These are phyloP conservation scores for Endotricha flammealis DNA, from an alignment of 2,888 invertebrate species.

Conservation along the genomic window DNA sequence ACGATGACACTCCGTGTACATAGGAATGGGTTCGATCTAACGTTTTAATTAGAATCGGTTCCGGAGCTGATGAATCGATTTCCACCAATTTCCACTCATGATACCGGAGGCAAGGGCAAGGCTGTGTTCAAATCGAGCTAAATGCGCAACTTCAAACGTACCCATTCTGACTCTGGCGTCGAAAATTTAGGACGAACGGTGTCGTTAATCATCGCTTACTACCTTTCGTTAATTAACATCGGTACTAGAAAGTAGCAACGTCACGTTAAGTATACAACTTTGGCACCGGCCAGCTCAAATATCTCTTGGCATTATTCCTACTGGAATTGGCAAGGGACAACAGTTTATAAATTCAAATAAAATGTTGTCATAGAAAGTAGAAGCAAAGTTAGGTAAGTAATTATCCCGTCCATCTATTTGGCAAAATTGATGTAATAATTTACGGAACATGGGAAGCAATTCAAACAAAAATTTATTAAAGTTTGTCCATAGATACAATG, in stretches of 20 bases:
- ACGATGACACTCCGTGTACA: too few species aligned
- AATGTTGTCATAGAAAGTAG: too few species aligned
- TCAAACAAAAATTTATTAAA: too few species aligned
- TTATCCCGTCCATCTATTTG: too few species aligned
- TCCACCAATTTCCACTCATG: constrained; percentile 46
- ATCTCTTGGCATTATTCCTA: constrained; percentile 5
- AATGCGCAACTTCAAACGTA: constrained; percentile 16
- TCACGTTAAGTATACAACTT: too few species aligned
- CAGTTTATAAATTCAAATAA: not conserved
- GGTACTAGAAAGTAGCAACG: constrained; percentile 1
- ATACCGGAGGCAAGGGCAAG: constrained; percentile 25
- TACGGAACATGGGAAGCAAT: too few species aligned
- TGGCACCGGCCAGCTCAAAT: not conserved
- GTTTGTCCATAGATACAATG: too few species aligned
- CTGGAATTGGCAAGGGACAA: constrained; percentile 2
- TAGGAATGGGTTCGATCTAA: constrained; percentile 13
- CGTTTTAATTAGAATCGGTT: constrained; percentile 28
- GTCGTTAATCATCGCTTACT: constrained; percentile 13
- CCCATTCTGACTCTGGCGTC: not conserved
- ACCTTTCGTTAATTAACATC: constrained; percentile 12
- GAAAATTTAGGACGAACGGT: constrained; percentile 11
- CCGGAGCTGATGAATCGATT: constrained; percentile 36
- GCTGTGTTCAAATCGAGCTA: constrained; percentile 18
- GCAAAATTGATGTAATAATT: too few species aligned
- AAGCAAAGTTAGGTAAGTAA: too few species aligned